Evolutionary conservation across 2,888 invertebrate genomes (phyloP), one percentile per base, ranked within the genome.

Genomic region (Dryocosmus kuriphilus): DNA sequence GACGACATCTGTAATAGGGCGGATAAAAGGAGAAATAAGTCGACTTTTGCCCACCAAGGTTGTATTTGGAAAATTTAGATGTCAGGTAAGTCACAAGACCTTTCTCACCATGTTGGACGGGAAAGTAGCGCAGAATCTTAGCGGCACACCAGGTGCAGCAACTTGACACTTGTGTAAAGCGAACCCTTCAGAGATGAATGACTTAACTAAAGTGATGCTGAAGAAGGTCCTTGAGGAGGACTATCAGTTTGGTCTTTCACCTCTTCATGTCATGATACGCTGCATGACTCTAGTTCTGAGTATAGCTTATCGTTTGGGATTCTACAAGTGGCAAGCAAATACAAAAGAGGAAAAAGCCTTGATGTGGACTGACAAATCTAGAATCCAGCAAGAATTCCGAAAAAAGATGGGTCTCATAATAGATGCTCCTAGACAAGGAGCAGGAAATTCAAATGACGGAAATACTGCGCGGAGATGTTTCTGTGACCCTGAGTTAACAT

Each of bases 351-450:
- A n/a, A n/a, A n/a, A n/a, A 71, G 19, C 7, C 3, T 19, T 71
- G 57, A 14, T 19, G 79, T 79, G 22, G 77, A 77, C 51, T 60
- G 82, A 61, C 77, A 38, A 75, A 80, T 82, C 74, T 0, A 30
- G 30, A 30, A 30, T 30, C 30, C 30, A 30, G 30, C 2, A 30
- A 30, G 3, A 30, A 6, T 83, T 81, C 62, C 32, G 75, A 14
- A 74, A 82, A 30, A 7, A 30, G 30, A 30, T 30, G 30, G 3
- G 2, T 30, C 3, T 2, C 30, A 30, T 30, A 30, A 1, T 30
- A 30, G 30, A 30, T 30, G 3, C 30, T 30, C 30, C 3, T 30
- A 30, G 30, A 7, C 30, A 30, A 30, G 5, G 30, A 30, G 30
- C 30, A 30, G 30, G 30, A 30, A 30, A 30, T 30, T 30, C 5